Evolutionary conservation across 2,113 vertebrate genomes (phyloP).

Genomic region (Cyphomyrus plagiostoma): DNA sequence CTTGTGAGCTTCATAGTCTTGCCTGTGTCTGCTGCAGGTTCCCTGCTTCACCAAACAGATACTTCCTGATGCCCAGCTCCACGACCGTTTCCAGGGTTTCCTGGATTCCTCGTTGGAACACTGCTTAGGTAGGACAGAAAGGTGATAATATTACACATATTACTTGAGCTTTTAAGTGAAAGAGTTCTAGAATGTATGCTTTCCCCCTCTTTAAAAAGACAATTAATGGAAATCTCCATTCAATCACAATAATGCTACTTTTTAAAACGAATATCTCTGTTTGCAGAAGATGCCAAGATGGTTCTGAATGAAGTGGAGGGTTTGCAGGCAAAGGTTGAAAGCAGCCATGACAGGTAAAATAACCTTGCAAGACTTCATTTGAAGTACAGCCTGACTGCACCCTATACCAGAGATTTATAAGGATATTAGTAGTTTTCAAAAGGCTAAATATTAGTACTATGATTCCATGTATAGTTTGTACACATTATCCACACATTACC

Average conservation of each 20-base stretch:
- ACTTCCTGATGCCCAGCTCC: conserved; percentile 29
- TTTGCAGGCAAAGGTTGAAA: conserved; percentile 26
- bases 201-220: not conserved
- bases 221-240: not conserved
- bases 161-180: not conserved
- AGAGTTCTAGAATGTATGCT: not conserved
- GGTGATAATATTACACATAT: not conserved
- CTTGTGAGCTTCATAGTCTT: not conserved
- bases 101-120: conserved; percentile 22
- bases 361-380: not conserved
- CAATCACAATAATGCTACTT: not conserved
- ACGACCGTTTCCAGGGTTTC: conserved; percentile 26
- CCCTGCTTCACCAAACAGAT: not conserved
- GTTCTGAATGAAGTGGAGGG: conserved; percentile 27
- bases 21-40: not conserved
- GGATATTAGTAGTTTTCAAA: not conserved
- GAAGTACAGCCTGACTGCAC: not conserved
- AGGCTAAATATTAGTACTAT: not conserved
- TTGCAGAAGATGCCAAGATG: conserved; percentile 24
- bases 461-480: not conserved
- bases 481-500: not conserved
- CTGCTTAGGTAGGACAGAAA: conserved; percentile 20
- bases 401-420: not conserved
- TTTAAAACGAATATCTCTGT: not conserved
- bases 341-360: conserved; percentile 20